phyloP scores from a whole-genome alignment of 2,113 vertebrate genomes.

The Bubalus kerabau region DNA sequence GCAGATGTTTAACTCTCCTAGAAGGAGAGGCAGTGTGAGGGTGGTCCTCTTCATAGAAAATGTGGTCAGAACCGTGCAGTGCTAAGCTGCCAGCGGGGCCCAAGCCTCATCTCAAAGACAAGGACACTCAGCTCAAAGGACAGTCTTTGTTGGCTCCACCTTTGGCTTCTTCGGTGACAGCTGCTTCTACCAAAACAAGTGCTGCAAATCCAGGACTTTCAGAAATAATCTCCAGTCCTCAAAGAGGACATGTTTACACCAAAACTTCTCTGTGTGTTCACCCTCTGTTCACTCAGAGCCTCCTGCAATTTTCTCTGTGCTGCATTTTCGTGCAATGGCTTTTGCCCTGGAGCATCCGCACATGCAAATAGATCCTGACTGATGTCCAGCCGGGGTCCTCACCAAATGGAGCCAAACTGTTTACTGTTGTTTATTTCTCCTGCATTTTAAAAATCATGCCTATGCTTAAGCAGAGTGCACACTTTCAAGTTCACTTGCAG shows the following conservation, averaged over 20 bases:
- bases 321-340: slow-evolving; percentile 64
- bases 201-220: slow-evolving; percentile 78
- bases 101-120: background rate
- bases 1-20: background rate
- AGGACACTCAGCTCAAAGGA: slow-evolving; percentile 40
- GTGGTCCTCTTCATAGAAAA: accelerated
- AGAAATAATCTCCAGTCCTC: slow-evolving; percentile 75
- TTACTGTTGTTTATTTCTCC: slow-evolving; percentile 63
- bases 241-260: slow-evolving; percentile 74
- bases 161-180: slow-evolving; percentile 33
- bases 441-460: slow-evolving; percentile 57
- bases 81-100: background rate
- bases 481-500: background rate
- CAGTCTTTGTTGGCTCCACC: slow-evolving; percentile 63
- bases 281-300: slow-evolving; percentile 63
- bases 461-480: slow-evolving; percentile 59
- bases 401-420: slow-evolving; percentile 58
- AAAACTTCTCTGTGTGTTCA: slow-evolving; percentile 70
- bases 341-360: slow-evolving; percentile 59
- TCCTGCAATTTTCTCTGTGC: slow-evolving; percentile 68
- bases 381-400: slow-evolving; percentile 68
- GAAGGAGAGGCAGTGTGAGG: background rate
- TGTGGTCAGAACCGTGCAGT: background rate
- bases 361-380: slow-evolving; percentile 66
- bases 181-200: slow-evolving; percentile 72